phyloP scores from a whole-genome alignment of 2,797 vertebrate genomes.

The Triplophysa bombifrons region DNA sequence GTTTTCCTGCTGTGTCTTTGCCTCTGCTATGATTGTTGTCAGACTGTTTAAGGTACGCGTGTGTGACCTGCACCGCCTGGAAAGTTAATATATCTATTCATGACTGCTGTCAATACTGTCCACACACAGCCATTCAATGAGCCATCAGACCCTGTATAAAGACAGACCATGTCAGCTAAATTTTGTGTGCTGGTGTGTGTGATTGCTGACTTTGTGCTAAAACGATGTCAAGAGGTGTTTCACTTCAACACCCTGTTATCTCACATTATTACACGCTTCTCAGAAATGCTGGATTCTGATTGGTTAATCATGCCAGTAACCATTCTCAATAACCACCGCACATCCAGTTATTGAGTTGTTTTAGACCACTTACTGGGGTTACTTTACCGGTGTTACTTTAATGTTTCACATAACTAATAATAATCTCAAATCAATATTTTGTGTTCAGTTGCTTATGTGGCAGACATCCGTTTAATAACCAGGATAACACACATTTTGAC shows the following conservation, averaged over 20 bases:
- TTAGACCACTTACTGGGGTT: not conserved
- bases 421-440: not conserved
- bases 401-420: not conserved
- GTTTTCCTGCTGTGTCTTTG: constrained; percentile 27
- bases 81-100: constrained; percentile 45
- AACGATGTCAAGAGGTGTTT: too few species aligned
- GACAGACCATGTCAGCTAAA: constrained; percentile 38
- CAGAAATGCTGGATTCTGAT: not conserved
- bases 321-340: not conserved
- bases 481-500: too few species aligned
- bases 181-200: not conserved
- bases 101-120: constrained; percentile 39
- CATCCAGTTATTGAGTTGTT: not conserved
- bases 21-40: constrained; percentile 17
- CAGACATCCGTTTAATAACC: too few species aligned
- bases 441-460: too few species aligned
- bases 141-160: constrained; percentile 17
- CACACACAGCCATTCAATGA: constrained; percentile 33
- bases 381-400: not conserved
- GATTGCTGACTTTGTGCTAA: constrained; percentile 24
- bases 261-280: not conserved
- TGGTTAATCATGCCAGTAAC: too few species aligned
- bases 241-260: not conserved
- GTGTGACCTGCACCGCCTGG: constrained; percentile 25
- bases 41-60: constrained; percentile 12